Evolutionary conservation across 2,113 vertebrate genomes (phyloP).

Genomic region (Canis aureus): DNA sequence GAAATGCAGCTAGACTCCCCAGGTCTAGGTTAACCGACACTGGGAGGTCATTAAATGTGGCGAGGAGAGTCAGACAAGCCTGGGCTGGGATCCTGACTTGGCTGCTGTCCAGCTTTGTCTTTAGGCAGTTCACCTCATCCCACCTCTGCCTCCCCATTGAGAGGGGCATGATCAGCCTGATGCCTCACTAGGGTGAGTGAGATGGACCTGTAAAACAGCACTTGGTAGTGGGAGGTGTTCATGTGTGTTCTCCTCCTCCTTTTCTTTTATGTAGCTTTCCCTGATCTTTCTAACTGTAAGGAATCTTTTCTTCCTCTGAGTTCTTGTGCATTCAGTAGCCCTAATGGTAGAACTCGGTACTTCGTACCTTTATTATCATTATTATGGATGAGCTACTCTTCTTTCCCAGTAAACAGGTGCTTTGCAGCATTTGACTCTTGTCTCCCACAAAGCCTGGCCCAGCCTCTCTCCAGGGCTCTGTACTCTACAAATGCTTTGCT

Average conservation of each 20-base stretch:
- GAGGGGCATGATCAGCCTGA: background rate
- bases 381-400: background rate
- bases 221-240: background rate
- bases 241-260: background rate
- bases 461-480: background rate
- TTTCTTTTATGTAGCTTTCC: background rate
- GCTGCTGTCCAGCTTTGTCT: background rate
- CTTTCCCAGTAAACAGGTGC: background rate
- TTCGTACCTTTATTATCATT: background rate
- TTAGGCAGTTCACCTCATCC: background rate
- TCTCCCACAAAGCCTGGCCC: background rate
- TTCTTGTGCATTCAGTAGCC: background rate
- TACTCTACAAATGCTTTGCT: background rate
- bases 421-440: background rate
- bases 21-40: no score
- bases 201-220: background rate
- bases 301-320: background rate
- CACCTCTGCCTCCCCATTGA: no score
- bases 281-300: background rate
- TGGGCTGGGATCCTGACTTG: background rate
- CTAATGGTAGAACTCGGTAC: slow-evolving; percentile 27
- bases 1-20: background rate
- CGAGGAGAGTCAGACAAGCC: background rate
- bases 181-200: no score
- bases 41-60: background rate